Evolutionary conservation across 2,113 vertebrate species (phyloP).

Genomic region (Hemicordylus capensis): DNA sequence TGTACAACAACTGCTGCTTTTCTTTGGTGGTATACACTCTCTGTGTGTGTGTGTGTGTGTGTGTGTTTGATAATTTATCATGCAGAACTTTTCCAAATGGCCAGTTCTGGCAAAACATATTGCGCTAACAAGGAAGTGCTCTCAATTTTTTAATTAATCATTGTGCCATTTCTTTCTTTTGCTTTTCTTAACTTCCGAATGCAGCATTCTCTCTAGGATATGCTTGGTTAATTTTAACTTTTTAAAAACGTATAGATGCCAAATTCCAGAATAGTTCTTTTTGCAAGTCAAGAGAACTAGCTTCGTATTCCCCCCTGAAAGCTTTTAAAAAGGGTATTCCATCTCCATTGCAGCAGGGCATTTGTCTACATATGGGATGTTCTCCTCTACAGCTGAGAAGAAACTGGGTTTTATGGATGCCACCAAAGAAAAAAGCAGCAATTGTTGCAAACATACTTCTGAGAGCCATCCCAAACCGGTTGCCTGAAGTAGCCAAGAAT

Average conservation of each 20-base stretch:
- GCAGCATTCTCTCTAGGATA: constrained; percentile 34
- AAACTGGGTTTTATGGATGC: too few species aligned
- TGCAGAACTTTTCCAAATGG: constrained; percentile 37
- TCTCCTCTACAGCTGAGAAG: neutral
- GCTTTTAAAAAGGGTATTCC: too few species aligned
- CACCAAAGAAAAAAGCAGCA: too few species aligned
- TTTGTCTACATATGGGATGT: neutral
- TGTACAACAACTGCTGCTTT: constrained; percentile 58
- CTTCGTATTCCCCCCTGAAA: too few species aligned
- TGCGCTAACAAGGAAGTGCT: constrained; percentile 45
- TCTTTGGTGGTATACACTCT: constrained; percentile 42
- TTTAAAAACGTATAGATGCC: constrained; percentile 13
- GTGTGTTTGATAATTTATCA: constrained; percentile 37
- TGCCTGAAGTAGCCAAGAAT: too few species aligned
- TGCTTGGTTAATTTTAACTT: neutral
- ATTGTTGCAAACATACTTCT: too few species aligned
- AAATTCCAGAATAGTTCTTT: constrained; percentile 15
- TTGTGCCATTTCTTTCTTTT: constrained; percentile 24
- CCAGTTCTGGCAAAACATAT: constrained; percentile 26
- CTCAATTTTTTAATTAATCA: constrained; percentile 44
- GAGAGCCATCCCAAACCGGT: too few species aligned
- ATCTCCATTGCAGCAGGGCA: neutral
- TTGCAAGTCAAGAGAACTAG: neutral
- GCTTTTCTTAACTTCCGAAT: constrained; percentile 26
- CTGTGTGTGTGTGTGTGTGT: constrained; percentile 6